These are phyloP conservation scores for Collichthys lucidus DNA, from an alignment of 2,113 vertebrate species.

Conservation along the genomic window DNA sequence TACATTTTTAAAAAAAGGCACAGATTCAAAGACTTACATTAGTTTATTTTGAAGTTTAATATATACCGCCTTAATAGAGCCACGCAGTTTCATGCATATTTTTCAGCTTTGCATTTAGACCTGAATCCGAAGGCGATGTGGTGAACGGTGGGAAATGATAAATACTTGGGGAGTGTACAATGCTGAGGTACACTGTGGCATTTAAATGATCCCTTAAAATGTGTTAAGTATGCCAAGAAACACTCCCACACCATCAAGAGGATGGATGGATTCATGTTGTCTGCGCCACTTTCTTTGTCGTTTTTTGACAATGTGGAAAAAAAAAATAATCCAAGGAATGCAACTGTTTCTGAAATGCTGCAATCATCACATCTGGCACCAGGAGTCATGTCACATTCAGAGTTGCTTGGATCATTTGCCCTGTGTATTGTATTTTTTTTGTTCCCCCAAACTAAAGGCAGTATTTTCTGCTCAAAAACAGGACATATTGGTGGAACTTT, in stretches of 20 bases:
- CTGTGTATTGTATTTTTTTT: not conserved
- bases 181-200: slow-evolving; percentile 4
- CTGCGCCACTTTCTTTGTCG: not conserved
- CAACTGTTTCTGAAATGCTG: not conserved
- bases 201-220: slow-evolving; percentile 10
- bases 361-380: not conserved
- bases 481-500: not conserved
- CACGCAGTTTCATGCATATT: not conserved
- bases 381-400: not conserved
- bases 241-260: not conserved
- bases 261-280: not conserved
- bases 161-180: slow-evolving; percentile 6
- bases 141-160: not conserved
- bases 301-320: not conserved
- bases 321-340: no score
- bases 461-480: not conserved
- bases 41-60: not conserved
- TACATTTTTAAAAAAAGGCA: not conserved
- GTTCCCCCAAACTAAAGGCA: not conserved
- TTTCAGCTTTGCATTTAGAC: not conserved
- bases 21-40: not conserved
- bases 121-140: not conserved
- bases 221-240: not conserved
- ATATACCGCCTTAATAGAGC: not conserved
- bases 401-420: not conserved